Evolutionary conservation across 1,140 invertebrate species (phyloP).

Genomic region (Macrobrachium nipponense): DNA sequence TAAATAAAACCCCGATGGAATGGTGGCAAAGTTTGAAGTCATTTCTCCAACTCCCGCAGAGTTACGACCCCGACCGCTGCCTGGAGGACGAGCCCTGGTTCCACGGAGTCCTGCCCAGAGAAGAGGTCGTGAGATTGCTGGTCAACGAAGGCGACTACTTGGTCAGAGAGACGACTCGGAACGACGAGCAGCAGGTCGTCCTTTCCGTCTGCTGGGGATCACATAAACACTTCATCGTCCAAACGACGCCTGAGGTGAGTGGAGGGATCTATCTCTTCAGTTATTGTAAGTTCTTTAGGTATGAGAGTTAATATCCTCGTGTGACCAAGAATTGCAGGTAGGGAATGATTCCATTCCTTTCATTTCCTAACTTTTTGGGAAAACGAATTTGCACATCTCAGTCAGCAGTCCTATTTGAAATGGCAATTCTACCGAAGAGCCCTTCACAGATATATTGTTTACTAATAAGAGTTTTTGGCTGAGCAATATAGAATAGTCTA

Average conservation of each 20-base stretch:
- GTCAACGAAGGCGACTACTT: constrained; percentile 92
- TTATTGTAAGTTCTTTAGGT: no score
- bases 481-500: no score
- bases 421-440: no score
- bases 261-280: not conserved
- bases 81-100: constrained; percentile 92
- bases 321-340: constrained; percentile 71
- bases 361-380: no score
- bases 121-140: constrained; percentile 92
- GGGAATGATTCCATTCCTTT: constrained; percentile 64
- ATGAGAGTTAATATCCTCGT: no score
- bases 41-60: constrained; percentile 32
- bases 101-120: constrained; percentile 93
- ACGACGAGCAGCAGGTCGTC: constrained; percentile 76
- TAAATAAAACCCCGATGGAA: no score
- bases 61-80: constrained; percentile 61
- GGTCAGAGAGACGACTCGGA: constrained; percentile 86
- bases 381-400: no score
- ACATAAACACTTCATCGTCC: constrained; percentile 97
- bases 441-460: no score
- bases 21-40: no score
- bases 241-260: constrained; percentile 87
- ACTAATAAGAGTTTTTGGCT: no score
- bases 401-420: no score
- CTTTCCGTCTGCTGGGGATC: constrained; percentile 94